phyloP scores from a whole-genome alignment of 2,888 invertebrate species.

The Baccha elongata region DNA sequence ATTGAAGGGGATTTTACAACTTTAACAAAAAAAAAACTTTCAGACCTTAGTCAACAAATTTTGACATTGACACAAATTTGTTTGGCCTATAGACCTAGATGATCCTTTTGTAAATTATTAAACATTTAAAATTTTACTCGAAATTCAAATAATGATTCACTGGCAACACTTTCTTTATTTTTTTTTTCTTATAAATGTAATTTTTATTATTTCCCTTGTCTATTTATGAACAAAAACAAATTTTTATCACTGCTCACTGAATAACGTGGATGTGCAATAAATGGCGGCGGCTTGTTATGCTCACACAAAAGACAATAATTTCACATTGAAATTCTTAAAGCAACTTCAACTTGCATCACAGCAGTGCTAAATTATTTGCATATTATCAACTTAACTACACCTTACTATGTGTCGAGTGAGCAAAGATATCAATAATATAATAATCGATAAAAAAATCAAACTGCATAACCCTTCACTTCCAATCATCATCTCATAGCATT shows the following conservation, averaged over 20 bases:
- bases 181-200: background rate
- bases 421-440: constrained; percentile 39
- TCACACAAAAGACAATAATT: constrained; percentile 50
- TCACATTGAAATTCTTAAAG: constrained; percentile 62
- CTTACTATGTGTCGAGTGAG: constrained; percentile 49
- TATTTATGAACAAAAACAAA: background rate
- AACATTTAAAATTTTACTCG: no score
- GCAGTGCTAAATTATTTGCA: constrained; percentile 41
- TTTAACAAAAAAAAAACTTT: no score
- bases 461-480: constrained; percentile 14
- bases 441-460: constrained; percentile 62
- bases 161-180: background rate
- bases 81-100: no score
- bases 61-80: no score
- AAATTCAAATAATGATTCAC: no score
- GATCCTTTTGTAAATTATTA: no score
- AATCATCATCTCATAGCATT: background rate
- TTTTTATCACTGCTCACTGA: background rate
- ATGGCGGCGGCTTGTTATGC: constrained; percentile 30
- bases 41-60: no score
- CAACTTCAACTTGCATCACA: constrained; percentile 36
- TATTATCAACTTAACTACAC: constrained; percentile 53
- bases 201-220: background rate
- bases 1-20: no score
- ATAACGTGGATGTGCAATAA: background rate